A percentile compares a stretch with the other conserved stretches of the same genome.
Evolutionary conservation across 1,140 invertebrate genomes (phyloP).

Genomic region (Meloidogyne hapla): DNA sequence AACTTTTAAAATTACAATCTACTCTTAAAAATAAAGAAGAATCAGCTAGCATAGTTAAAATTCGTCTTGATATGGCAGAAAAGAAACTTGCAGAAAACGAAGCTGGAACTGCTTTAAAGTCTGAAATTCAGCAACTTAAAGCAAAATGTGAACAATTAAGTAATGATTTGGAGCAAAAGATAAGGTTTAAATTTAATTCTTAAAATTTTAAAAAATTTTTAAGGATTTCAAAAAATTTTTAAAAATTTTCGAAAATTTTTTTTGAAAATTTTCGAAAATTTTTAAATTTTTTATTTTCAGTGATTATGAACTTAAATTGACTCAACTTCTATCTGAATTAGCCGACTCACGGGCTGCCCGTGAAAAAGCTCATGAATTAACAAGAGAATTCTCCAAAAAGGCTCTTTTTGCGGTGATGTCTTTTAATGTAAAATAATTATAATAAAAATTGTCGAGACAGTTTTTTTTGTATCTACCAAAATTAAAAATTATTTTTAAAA

Average conservation of each 20-base stretch:
- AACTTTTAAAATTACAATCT: conserved; percentile 52
- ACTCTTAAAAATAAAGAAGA: conserved; percentile 34
- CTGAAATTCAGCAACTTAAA: conserved; percentile 25
- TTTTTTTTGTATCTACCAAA: neutral
- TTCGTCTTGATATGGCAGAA: conserved; percentile 41
- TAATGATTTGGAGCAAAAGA: conserved; percentile 34
- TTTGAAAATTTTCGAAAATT: neutral
- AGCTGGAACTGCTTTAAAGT: conserved; percentile 12
- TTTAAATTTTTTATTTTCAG: conserved; percentile 18
- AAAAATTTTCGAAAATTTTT: neutral
- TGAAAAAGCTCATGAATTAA: conserved; percentile 17
- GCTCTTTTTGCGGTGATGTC: conserved; percentile 36
- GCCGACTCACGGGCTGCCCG: neutral
- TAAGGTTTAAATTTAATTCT: neutral
- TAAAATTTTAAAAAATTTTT: conserved; percentile 3
- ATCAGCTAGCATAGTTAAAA: conserved; percentile 39
- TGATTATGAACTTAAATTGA: conserved; percentile 15
- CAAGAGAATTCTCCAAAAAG: conserved; percentile 39
- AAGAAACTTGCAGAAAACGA: conserved; percentile 32
- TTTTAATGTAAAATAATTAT: conserved; percentile 26
- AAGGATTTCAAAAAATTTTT: conserved; percentile 4
- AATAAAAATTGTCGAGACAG: neutral
- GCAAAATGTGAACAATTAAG: conserved; percentile 18
- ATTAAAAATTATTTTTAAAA: conserved; percentile 29
- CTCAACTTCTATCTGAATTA: conserved; percentile 5